phyloP scores from a whole-genome alignment of 2,797 vertebrate genomes.

The Bovichtus diacanthus region DNA sequence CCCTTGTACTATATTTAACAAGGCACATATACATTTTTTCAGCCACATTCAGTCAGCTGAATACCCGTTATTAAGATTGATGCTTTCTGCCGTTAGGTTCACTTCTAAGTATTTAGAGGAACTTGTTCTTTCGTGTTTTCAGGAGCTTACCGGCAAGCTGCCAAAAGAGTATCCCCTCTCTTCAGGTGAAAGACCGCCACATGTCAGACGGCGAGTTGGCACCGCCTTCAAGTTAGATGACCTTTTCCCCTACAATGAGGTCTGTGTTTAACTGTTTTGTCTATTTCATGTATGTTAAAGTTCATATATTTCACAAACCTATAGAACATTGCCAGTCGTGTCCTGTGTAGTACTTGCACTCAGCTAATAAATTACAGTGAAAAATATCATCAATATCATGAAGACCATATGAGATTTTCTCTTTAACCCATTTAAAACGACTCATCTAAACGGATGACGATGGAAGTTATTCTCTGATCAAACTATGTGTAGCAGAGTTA shows the following conservation, averaged over 20 bases:
- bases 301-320: background rate
- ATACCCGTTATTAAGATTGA: conserved; percentile 39
- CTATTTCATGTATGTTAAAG: background rate
- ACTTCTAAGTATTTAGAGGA: conserved; percentile 9
- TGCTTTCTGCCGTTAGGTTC: conserved; percentile 10
- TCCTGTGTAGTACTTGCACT: background rate
- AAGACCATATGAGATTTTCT: background rate
- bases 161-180: conserved; percentile 95
- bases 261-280: conserved; percentile 51
- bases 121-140: conserved; percentile 42
- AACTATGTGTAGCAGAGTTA: background rate
- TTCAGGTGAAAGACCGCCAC: conserved; percentile 92
- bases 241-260: conserved; percentile 93
- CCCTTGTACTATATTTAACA: background rate
- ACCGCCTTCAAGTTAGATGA: conserved; percentile 94
- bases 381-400: background rate
- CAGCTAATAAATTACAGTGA: background rate
- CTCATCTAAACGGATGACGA: background rate
- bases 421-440: background rate
- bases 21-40: background rate
- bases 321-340: background rate
- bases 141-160: conserved; percentile 96
- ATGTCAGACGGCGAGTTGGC: conserved; percentile 91
- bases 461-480: background rate
- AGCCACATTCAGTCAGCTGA: conserved; percentile 17